phyloP scores from a whole-genome alignment of 2,888 invertebrate species.

The Alcis repandata region DNA sequence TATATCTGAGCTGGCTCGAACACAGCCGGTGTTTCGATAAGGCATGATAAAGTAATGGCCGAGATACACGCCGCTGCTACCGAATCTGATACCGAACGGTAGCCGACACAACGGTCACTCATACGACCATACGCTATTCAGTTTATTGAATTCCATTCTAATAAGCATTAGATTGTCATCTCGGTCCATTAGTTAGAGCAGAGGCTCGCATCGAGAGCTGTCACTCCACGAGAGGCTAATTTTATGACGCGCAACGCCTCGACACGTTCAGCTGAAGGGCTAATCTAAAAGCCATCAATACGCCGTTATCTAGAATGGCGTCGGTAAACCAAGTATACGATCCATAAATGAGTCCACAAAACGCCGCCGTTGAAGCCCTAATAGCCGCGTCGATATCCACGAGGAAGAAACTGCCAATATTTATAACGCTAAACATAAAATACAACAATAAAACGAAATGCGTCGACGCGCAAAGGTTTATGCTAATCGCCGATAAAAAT shows the following conservation, averaged over 20 bases:
- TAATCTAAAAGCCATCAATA: constrained; percentile 78
- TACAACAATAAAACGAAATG: constrained; percentile 74
- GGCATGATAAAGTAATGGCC: constrained; percentile 81
- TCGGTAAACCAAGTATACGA: constrained; percentile 76
- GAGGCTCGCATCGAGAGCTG: constrained; percentile 32
- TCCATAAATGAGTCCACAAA: constrained; percentile 77
- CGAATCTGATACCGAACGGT: constrained; percentile 78
- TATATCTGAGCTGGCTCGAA: constrained; percentile 67
- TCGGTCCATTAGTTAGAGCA: constrained; percentile 46
- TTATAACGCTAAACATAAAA: constrained; percentile 71
- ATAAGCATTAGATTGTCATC: constrained; percentile 70
- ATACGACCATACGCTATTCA: constrained; percentile 63
- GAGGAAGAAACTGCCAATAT: constrained; percentile 71
- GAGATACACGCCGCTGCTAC: constrained; percentile 72
- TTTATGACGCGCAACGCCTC: constrained; percentile 62
- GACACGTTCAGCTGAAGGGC: constrained; percentile 58
- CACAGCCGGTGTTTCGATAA: constrained; percentile 67
- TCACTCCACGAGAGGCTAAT: constrained; percentile 57
- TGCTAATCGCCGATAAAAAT: constrained; percentile 74
- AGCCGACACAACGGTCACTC: constrained; percentile 68
- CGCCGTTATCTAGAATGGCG: constrained; percentile 75
- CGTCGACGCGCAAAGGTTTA: constrained; percentile 68
- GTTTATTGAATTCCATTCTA: constrained; percentile 77
- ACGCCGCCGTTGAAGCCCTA: constrained; percentile 65
- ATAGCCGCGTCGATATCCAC: constrained; percentile 64